Conservation (phyloP, 2,888 invertebrate species). For the Rotaria sp. region DNA sequence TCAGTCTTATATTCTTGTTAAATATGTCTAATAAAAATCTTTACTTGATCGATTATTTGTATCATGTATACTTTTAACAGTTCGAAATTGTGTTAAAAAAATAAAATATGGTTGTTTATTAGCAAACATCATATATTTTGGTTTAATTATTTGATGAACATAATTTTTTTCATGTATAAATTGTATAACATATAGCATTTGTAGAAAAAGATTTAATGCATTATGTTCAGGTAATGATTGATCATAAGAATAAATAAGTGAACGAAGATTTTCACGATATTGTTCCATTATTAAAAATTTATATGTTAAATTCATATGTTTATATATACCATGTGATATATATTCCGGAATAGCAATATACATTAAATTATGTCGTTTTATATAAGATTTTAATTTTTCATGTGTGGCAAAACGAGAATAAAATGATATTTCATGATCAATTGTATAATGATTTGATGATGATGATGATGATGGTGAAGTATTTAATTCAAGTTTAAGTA, state of each 20-base stretch:
- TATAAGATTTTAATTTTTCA: conserved; percentile 1
- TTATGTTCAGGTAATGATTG: conserved; percentile 24
- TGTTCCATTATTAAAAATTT: conserved; percentile 30
- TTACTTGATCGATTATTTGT: not conserved
- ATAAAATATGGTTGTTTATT: conserved; percentile 20
- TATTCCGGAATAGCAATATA: conserved; percentile 13
- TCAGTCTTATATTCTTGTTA: no score
- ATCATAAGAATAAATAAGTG: conserved; percentile 20
- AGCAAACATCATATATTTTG: conserved; percentile 22
- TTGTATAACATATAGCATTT: conserved; percentile 25
- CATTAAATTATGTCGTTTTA: conserved; percentile 1
- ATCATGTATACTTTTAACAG: conserved; percentile 6
- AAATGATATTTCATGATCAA: conserved; percentile 13
- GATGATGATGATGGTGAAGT: not conserved
- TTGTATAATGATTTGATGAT: not conserved
- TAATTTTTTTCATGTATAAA: conserved; percentile 23
- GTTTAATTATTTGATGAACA: conserved; percentile 26
- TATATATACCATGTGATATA: not conserved
- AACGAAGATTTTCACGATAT: conserved; percentile 13
- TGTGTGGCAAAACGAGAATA: conserved; percentile 21
- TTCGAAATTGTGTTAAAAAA: conserved; percentile 27
- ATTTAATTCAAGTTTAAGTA: conserved; percentile 10
- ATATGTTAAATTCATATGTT: conserved; percentile 14
- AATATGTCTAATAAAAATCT: not conserved
- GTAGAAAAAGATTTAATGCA: conserved; percentile 12